phyloP scores from a whole-genome alignment of 1,140 invertebrate species.

The Wiebesia pumilae region DNA sequence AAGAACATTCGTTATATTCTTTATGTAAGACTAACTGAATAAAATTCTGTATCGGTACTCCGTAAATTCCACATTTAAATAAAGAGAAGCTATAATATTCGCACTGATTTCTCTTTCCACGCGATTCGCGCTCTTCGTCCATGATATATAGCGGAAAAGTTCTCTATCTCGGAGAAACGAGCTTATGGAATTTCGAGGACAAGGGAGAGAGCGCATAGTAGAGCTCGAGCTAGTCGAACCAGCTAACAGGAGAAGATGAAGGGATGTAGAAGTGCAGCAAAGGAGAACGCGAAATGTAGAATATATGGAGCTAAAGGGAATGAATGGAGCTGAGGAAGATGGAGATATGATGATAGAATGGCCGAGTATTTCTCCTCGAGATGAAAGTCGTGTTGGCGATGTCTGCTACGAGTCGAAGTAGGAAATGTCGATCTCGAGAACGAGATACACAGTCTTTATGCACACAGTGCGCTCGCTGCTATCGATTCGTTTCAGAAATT shows the following conservation, averaged over 20 bases:
- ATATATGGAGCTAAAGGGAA: conserved; percentile 24
- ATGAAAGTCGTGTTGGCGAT: conserved; percentile 48
- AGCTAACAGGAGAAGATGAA: conserved; percentile 42
- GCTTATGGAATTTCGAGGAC: conserved; percentile 23
- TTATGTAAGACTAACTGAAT: no score
- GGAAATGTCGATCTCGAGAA: conserved; percentile 46
- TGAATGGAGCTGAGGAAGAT: conserved; percentile 26
- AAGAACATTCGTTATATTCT: no score
- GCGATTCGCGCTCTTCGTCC: no score
- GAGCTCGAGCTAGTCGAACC: conserved; percentile 39
- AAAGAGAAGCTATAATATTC: background rate
- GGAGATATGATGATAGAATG: conserved; percentile 24
- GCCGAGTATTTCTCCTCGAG: conserved; percentile 41
- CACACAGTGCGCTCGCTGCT: background rate
- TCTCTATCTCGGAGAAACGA: background rate
- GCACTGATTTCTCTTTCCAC: no score
- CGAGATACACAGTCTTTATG: conserved; percentile 41
- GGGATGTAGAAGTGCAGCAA: conserved; percentile 50
- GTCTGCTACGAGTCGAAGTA: conserved; percentile 31
- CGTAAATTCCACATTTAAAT: no score
- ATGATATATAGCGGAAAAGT: no score
- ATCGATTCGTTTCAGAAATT: conserved; percentile 39
- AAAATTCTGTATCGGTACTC: no score
- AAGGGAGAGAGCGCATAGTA: background rate
- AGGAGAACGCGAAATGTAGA: conserved; percentile 45